Evolutionary conservation across 2,888 invertebrate species (phyloP).

Genomic region (Carcina quercana): DNA sequence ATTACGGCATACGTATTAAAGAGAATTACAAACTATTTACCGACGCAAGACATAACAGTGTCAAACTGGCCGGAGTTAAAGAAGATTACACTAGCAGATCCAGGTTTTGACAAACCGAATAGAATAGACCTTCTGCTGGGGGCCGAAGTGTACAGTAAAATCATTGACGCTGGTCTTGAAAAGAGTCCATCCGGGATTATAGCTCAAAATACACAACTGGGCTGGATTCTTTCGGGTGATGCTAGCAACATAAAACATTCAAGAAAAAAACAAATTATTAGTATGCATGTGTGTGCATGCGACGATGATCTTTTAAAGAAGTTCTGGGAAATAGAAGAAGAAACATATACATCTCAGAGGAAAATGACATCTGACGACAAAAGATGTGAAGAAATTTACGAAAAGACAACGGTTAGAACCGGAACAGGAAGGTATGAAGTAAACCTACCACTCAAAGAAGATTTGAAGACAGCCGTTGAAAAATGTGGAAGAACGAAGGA

Average conservation of each 20-base stretch:
- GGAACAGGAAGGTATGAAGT: neutral
- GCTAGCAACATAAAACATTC: neutral
- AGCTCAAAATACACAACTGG: slow-evolving; percentile 20
- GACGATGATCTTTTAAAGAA: neutral
- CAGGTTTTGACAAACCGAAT: slow-evolving; percentile 10
- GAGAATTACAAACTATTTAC: slow-evolving; percentile 1
- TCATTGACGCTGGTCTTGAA: slow-evolving; percentile 15
- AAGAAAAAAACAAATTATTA: slow-evolving; percentile 2
- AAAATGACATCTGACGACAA: neutral
- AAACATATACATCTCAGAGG: neutral
- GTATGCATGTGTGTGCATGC: slow-evolving; percentile 1
- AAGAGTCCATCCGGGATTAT: slow-evolving; percentile 12
- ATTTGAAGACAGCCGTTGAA: too few species aligned
- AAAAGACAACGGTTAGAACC: neutral
- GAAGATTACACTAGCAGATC: slow-evolving; percentile 11
- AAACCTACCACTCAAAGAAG: slow-evolving; percentile 1
- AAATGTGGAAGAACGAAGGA: neutral
- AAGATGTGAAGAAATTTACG: neutral
- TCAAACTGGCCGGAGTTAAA: slow-evolving; percentile 7
- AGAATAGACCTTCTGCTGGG: slow-evolving; percentile 19
- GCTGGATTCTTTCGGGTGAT: slow-evolving; percentile 22
- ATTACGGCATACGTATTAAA: slow-evolving; percentile 4
- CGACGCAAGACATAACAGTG: neutral
- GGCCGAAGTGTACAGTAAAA: slow-evolving; percentile 17
- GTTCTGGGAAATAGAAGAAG: neutral